phyloP scores from a whole-genome alignment of 2,888 invertebrate genomes.

The Eupeodes luniger region DNA sequence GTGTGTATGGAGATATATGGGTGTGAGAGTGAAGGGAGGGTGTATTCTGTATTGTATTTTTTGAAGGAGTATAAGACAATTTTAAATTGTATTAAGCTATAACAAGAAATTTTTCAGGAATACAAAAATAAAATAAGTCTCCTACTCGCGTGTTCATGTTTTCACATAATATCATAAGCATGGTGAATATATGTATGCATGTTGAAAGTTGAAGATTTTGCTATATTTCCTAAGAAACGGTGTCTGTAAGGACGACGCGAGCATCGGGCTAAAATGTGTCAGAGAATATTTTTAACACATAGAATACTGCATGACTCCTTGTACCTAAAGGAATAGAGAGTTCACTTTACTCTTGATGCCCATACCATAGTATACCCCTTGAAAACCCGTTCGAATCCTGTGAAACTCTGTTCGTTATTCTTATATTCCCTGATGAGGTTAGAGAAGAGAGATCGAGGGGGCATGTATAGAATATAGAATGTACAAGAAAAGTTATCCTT shows the following conservation, averaged over 20 bases:
- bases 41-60: slow-evolving; percentile 18
- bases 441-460: not conserved
- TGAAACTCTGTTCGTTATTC: slow-evolving; percentile 41
- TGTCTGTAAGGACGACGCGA: slow-evolving; percentile 7
- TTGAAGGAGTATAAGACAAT: slow-evolving; percentile 37
- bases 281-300: slow-evolving; percentile 67
- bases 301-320: slow-evolving; percentile 56
- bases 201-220: slow-evolving; percentile 40
- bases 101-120: slow-evolving; percentile 56
- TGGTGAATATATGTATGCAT: slow-evolving; percentile 7
- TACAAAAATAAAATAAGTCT: not conserved
- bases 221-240: slow-evolving; percentile 26
- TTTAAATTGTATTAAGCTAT: slow-evolving; percentile 72
- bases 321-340: not conserved
- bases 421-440: slow-evolving; percentile 22
- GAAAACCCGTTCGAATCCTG: slow-evolving; percentile 18
- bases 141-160: slow-evolving; percentile 37
- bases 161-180: slow-evolving; percentile 34
- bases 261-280: slow-evolving; percentile 57
- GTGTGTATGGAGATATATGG: not conserved
- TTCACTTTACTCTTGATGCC: too few relatives aligned
- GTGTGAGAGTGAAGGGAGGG: not conserved
- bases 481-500: slow-evolving; percentile 44
- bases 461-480: not conserved
- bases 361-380: not conserved